phyloP scores from a whole-genome alignment of 1,140 invertebrate species.

The Aphis gossypii region DNA sequence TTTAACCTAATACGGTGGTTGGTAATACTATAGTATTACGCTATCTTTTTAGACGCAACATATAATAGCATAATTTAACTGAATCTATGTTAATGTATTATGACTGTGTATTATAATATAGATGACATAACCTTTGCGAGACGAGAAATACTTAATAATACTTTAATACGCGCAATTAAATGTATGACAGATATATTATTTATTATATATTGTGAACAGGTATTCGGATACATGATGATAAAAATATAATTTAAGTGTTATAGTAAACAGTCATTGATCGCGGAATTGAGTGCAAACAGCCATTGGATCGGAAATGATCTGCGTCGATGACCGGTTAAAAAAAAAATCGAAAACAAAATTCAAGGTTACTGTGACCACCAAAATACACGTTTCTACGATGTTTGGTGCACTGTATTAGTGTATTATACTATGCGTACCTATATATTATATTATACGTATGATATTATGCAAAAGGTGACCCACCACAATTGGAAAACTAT shows the following conservation, averaged over 20 bases:
- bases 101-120: background rate
- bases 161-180: too few relatives aligned
- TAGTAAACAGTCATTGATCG: background rate
- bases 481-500: background rate
- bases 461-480: slow-evolving; percentile 18
- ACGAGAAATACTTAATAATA: background rate
- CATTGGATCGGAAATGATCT: background rate
- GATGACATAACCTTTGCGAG: too few relatives aligned
- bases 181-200: background rate
- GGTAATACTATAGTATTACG: too few relatives aligned
- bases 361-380: background rate
- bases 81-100: background rate
- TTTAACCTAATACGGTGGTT: too few relatives aligned
- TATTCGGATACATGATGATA: background rate
- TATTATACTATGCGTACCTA: background rate
- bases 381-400: background rate
- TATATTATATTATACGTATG: background rate
- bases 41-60: background rate
- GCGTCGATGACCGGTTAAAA: background rate
- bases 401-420: background rate
- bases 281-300: background rate
- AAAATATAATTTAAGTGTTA: background rate
- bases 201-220: background rate
- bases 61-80: background rate
- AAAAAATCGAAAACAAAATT: slow-evolving; percentile 1